Base-by-base conservation (phyloP, 2,113 vertebrate species). In the Oreochromis niloticus region DNA sequence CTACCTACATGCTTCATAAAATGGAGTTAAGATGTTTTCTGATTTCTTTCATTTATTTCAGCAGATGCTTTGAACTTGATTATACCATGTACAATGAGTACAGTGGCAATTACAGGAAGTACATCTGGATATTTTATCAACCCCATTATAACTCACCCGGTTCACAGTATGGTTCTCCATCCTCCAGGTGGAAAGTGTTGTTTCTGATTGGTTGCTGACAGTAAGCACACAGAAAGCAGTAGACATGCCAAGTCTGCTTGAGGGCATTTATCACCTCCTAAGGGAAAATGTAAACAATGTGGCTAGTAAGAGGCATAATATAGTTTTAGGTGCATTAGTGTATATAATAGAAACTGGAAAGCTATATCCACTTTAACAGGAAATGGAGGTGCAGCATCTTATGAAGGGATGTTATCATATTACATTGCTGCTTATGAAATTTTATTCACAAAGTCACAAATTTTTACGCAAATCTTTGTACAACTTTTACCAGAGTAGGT, bases 181-280 rank as follows among this genome's bases (percentile, higher is more conserved):
- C 98, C 95, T 99, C 98, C 96, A 99, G 95, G 94, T 99, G 99
- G 92, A 99, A 99, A 90, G 97, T 97, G 87, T 99, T 98, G 94
- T 99, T 99, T 93, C 97, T 97, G 94, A 99, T 99, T 61, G 99
- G 99, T 89, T 97, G 97, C 90, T 98, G 97, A 95, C 98, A 99
- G 92, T 96, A 95, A 92, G 97, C 97, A 82, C 99, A 99, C 90
- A 98, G 95, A 59, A 99, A 99, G 94, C 99, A 99, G 96, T 98
- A 96, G 86, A 98, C 97, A 0, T 99, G 99, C 98, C 98, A 99
- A 63, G 98, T 97, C 94, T 99, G 98, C 94, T 99, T 99, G 95
- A 99, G 96, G 86, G 99, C 99, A 88, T 98, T 99, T 95, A 99
- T 99, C 93, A 99, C 98, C 97, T 99, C 99, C 98, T 99, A 41